phyloP scores from a whole-genome alignment of 2,888 invertebrate species.

The Alviniconcha strummeri region DNA sequence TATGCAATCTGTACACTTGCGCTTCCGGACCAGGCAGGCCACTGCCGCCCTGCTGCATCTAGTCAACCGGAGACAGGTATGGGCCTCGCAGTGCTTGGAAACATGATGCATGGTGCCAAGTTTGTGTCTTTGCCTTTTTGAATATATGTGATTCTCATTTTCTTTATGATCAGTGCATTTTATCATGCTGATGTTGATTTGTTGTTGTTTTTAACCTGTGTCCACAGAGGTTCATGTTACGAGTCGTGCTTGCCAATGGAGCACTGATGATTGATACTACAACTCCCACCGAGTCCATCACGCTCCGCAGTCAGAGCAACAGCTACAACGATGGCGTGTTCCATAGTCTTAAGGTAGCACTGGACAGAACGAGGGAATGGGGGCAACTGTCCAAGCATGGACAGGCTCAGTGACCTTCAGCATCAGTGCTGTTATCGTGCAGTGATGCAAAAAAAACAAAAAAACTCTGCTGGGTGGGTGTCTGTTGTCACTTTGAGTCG shows the following conservation, averaged over 20 bases:
- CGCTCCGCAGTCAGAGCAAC: slow-evolving; percentile 36
- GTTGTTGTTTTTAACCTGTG: too few species aligned
- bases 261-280: slow-evolving; percentile 40
- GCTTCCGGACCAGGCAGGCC: slow-evolving; percentile 20
- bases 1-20: slow-evolving; percentile 22
- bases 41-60: slow-evolving; percentile 27
- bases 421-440: background rate
- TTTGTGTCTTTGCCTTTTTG: too few species aligned
- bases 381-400: background rate
- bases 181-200: too few species aligned
- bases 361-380: background rate
- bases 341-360: slow-evolving; percentile 39
- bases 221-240: slow-evolving; percentile 39
- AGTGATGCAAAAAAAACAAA: background rate
- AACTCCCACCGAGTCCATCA: slow-evolving; percentile 36
- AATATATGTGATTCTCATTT: too few species aligned
- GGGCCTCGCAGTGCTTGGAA: too few species aligned
- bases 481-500: too few species aligned
- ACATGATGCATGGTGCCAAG: too few species aligned
- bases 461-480: background rate
- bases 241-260: slow-evolving; percentile 37
- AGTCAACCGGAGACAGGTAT: slow-evolving; percentile 26
- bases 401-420: background rate
- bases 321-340: slow-evolving; percentile 37
- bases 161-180: too few species aligned